These are phyloP conservation scores for Sorex fumeus DNA, from an alignment of 2,113 vertebrate genomes.

Conservation along the genomic window DNA sequence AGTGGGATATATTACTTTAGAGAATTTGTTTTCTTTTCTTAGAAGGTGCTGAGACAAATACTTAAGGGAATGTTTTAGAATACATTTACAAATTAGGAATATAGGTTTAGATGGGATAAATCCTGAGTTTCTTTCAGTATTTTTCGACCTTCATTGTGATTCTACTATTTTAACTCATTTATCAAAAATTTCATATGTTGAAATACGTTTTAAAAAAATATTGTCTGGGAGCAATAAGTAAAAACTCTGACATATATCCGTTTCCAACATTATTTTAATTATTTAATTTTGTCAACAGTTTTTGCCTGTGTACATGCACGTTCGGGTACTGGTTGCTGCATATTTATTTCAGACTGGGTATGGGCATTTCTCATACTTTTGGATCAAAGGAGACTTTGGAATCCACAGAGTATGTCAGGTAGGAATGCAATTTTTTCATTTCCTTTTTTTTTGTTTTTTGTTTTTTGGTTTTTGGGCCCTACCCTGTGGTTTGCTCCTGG, in stretches of 20 bases:
- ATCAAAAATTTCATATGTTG: slow-evolving; percentile 24
- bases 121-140: slow-evolving; percentile 33
- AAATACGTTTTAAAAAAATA: slow-evolving; percentile 47
- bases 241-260: background rate
- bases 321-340: slow-evolving; percentile 97
- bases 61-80: slow-evolving; percentile 52
- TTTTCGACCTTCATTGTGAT: slow-evolving; percentile 21
- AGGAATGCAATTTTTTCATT: slow-evolving; percentile 58
- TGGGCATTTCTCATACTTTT: slow-evolving; percentile 99
- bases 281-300: slow-evolving; percentile 91
- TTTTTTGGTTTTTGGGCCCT: background rate
- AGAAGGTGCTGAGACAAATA: slow-evolving; percentile 20
- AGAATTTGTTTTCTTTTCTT: slow-evolving; percentile 47
- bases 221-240: slow-evolving; percentile 20
- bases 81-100: background rate
- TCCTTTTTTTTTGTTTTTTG: slow-evolving; percentile 34
- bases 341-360: slow-evolving; percentile 99
- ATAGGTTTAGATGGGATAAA: slow-evolving; percentile 11
- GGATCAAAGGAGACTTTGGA: slow-evolving; percentile 98
- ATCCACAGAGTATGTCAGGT: slow-evolving; percentile 98
- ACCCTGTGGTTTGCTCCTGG: no score
- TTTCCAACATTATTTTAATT: background rate
- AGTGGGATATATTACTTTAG: slow-evolving; percentile 27
- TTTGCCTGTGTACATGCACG: slow-evolving; percentile 98
- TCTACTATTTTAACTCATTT: slow-evolving; percentile 3